Evolutionary conservation across 2,113 vertebrate species (phyloP), one percentile per base, ranked within the genome.

Genomic region (Mellivora capensis): DNA sequence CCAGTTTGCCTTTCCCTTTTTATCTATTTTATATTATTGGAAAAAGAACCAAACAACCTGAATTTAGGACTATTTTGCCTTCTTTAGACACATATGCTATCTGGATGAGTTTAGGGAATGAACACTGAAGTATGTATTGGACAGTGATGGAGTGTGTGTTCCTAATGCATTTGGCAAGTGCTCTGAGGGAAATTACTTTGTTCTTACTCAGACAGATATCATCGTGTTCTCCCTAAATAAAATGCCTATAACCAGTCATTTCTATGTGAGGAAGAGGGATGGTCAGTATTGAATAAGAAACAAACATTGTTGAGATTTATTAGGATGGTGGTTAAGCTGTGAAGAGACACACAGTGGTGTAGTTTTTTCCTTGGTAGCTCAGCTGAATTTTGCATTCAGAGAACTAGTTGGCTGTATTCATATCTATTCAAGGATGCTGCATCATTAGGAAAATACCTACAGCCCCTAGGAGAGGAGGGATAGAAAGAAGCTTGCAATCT

Each of bases 141-240:
- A 27, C 34, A 91, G 44, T 97, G 93, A 95, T 87, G 3, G 69
- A 94, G 34, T 90, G 2, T 64, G 23, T 79, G 14, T 62, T 57
- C 49, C 71, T 85, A 96, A 87, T 84, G 42, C 27, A 49, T 93
- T 94, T 94, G 87, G 71, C 62, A 97, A 90, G 34, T n/a, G 17
- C 25, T 88, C 61, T 72, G 49, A 97, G 29, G 57, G 6, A 97
- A 97, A 97, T 96, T 52, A 95, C 88, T 94, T 97, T 95, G 77
- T 79, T 96, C 76, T 93, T 96, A 95, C 94, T 95, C 81, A 82
- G 62, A 85, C 11, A 95, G 39, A 93, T 95, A 69, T 21, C 20
- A 83, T 87, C 7, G 1, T 97, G 54, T 94, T 94, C 39, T 93
- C 37, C 31, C 39, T 74, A 94, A 96, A 97, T 89, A 97, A 95